Percentiles rank a stretch among this genome's conserved stretches.
Evolutionary conservation across 2,888 invertebrate genomes (phyloP).

Genomic region (Hermaeophaga mercurialis): DNA sequence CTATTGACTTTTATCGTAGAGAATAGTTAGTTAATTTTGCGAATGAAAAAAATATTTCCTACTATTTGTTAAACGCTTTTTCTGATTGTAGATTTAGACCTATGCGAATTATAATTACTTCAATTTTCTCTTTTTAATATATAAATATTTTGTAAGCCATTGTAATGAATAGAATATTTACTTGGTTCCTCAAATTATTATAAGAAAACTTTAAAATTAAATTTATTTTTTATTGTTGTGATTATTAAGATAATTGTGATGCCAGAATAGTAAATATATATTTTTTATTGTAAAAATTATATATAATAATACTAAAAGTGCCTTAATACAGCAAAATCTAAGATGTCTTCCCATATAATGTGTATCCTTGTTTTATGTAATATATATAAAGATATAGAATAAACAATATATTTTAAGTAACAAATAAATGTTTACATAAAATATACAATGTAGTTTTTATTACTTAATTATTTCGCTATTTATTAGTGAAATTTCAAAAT

Average conservation of each 20-base stretch:
- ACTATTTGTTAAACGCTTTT: conserved; percentile 2
- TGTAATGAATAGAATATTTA: not conserved
- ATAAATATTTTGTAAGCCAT: too few species aligned
- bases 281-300: conserved; percentile 10
- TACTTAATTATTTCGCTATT: too few species aligned
- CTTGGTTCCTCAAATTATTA: not conserved
- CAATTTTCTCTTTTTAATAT: too few species aligned
- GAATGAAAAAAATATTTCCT: too few species aligned
- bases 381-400: conserved; percentile 8
- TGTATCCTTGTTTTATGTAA: conserved; percentile 1
- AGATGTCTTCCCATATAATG: conserved; percentile 15
- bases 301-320: conserved; percentile 2
- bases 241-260: conserved; percentile 10
- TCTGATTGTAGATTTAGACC: not conserved
- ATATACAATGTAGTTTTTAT: too few species aligned
- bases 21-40: not conserved
- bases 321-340: conserved; percentile 19
- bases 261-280: conserved; percentile 12
- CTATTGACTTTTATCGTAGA: conserved; percentile 6
- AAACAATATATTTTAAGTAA: conserved; percentile 16
- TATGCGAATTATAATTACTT: too few species aligned
- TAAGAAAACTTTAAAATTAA: too few species aligned
- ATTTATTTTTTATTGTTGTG: not conserved
- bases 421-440: conserved; percentile 2
- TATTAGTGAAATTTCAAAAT: too few species aligned